These are phyloP conservation scores for Myoxocephalus aenaeus DNA, from an alignment of 2,797 vertebrate genomes.

Conservation along the genomic window DNA sequence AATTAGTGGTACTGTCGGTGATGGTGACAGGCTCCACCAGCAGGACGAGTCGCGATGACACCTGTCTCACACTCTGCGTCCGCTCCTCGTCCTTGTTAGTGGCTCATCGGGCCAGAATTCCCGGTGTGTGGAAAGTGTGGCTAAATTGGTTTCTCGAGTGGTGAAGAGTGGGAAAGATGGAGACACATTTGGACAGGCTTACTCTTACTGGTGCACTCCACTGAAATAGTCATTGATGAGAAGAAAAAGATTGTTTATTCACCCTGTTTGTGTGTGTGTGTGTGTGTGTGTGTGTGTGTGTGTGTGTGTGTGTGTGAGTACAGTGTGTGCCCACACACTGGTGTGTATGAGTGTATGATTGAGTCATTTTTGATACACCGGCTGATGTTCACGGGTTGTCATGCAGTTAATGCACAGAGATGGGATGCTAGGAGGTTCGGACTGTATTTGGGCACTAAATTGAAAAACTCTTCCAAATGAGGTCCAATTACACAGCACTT, in stretches of 20 bases:
- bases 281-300: slow-evolving; percentile 7
- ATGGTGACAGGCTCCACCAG: slow-evolving; percentile 55
- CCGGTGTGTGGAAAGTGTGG: slow-evolving; percentile 72
- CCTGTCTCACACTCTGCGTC: slow-evolving; percentile 72
- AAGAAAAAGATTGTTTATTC: slow-evolving; percentile 39
- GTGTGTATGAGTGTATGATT: slow-evolving; percentile 63
- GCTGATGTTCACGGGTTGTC: slow-evolving; percentile 62
- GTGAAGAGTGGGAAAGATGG: slow-evolving; percentile 63
- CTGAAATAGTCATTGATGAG: slow-evolving; percentile 68
- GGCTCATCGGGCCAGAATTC: slow-evolving; percentile 62
- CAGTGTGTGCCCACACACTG: slow-evolving; percentile 5
- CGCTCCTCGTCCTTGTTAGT: slow-evolving; percentile 74
- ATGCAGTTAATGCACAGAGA: slow-evolving; percentile 74
- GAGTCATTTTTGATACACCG: slow-evolving; percentile 64
- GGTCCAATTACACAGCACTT: slow-evolving; percentile 78
- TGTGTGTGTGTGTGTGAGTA: slow-evolving; percentile 1
- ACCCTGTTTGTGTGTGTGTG: not conserved
- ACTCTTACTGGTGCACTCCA: slow-evolving; percentile 62
- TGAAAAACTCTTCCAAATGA: slow-evolving; percentile 77
- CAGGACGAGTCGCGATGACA: slow-evolving; percentile 64
- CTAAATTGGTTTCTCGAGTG: slow-evolving; percentile 77
- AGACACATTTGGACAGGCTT: slow-evolving; percentile 70
- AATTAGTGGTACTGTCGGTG: slow-evolving; percentile 34
- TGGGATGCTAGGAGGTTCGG: slow-evolving; percentile 64
- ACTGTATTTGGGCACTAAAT: slow-evolving; percentile 72